Conservation (phyloP, 2,888 invertebrate genomes). For the Liopterus haemorrhoidalis region DNA sequence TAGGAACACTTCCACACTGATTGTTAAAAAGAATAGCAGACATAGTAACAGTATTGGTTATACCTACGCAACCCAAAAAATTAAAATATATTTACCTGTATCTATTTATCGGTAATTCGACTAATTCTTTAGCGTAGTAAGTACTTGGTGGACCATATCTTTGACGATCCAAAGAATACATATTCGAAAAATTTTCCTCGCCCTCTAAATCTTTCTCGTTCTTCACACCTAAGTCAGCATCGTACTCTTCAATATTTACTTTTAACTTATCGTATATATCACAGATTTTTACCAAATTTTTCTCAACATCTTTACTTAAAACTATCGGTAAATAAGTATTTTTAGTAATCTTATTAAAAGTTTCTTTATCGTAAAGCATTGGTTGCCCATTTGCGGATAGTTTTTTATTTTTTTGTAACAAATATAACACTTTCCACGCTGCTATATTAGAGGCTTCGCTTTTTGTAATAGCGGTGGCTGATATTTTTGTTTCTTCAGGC, state of each 20-base stretch:
- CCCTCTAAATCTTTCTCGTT: constrained; percentile 20
- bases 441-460: constrained; percentile 50
- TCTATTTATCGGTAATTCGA: constrained; percentile 42
- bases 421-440: constrained; percentile 51
- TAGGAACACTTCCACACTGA: too few species aligned
- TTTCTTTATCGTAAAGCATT: constrained; percentile 45
- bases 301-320: constrained; percentile 42
- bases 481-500: constrained; percentile 54
- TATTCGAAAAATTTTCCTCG: constrained; percentile 6
- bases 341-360: constrained; percentile 42
- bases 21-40: constrained; percentile 9
- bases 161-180: constrained; percentile 2
- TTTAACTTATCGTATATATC: constrained; percentile 44
- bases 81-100: constrained; percentile 39
- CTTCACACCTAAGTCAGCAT: constrained; percentile 32
- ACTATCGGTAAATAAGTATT: constrained; percentile 41
- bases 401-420: constrained; percentile 48
- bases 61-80: not conserved
- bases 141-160: constrained; percentile 20
- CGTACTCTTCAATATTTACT: constrained; percentile 24
- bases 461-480: constrained; percentile 50
- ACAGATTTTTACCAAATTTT: constrained; percentile 46
- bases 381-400: constrained; percentile 50
- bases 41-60: constrained; percentile 1
- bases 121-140: constrained; percentile 38